Evolutionary conservation across 2,797 vertebrate species (phyloP).

Genomic region (Octomys mimax): DNA sequence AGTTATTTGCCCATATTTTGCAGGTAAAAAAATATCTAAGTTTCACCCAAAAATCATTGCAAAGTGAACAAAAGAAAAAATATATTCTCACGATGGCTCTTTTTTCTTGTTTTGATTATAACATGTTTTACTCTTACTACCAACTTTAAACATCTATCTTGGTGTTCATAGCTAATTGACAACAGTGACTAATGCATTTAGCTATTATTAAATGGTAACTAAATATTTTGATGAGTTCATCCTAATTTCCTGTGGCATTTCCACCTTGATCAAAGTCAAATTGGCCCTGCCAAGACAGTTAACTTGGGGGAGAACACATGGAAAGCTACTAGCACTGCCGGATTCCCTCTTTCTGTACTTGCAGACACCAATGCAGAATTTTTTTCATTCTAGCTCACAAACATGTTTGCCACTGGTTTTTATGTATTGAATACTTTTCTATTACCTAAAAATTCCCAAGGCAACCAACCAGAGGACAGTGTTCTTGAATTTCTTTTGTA

Average conservation of each 20-base stretch:
- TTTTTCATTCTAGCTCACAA: conserved; percentile 54
- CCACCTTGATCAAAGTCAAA: conserved; percentile 4
- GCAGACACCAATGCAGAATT: neutral
- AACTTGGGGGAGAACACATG: neutral
- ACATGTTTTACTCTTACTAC: neutral
- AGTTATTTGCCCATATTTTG: conserved; percentile 39
- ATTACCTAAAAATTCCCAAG: neutral
- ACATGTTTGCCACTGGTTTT: conserved; percentile 46
- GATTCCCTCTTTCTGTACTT: conserved; percentile 12
- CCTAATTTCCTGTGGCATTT: neutral
- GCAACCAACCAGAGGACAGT: neutral
- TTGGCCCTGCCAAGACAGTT: neutral
- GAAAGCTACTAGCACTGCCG: neutral
- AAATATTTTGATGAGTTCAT: conserved; percentile 17
- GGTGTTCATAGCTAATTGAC: neutral
- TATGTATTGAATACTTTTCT: conserved; percentile 56
- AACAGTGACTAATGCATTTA: neutral
- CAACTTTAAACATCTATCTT: conserved; percentile 19
- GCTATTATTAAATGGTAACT: neutral
- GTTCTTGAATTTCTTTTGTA: neutral
- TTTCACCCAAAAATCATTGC: neutral
- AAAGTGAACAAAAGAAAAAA: conserved; percentile 22
- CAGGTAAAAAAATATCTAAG: neutral
- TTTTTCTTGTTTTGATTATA: conserved; percentile 23
- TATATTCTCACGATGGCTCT: neutral